Base-by-base conservation (phyloP, 2,797 vertebrate genomes). In the Coregonus ussuriensis region DNA sequence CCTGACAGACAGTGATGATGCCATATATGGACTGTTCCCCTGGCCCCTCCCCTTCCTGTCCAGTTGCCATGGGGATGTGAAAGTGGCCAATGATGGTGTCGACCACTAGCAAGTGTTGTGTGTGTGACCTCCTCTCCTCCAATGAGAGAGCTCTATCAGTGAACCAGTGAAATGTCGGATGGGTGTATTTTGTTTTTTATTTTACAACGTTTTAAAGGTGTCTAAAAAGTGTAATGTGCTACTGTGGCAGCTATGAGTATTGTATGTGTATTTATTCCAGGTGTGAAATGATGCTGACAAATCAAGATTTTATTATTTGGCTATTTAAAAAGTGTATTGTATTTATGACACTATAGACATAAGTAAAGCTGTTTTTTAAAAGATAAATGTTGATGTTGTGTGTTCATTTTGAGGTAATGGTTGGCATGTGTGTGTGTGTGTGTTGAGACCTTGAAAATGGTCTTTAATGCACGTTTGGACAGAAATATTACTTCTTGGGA, bases 241-340 rank as follows among this genome's bases (percentile, higher is more conserved):
- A 93, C 83, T 91, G 92, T 94, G 93, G 94, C 94, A 95, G 94
- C 94, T 95, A 93, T 90, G 91, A 93, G 92, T 94, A 94, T 92
- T 92, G 93, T 91, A 87, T 80, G 83, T 93, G 92, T 94, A 90
- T 93, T 94, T 93, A 94, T 93, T 94, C 93, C 93, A 94, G 93
- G 93, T 94, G 92, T 94, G 91, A 93, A 93, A 93, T 86, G 88
- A 94, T 94, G 93, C 93, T 93, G 93, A 94, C 91, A 93, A 95
- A 94, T 94, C 91, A 93, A 94, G 93, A 92, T 93, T 92, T 95
- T 94, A 93, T 94, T 92, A 94, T 93, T 93, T 94, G 91, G 91
- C 93, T 92, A 94, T 93, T 91, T 90, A 92, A 93, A 91, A 89
- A 87, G 88, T 89, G 90, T 93, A 92, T 89, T 93, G 93, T 92